Percentiles rank a stretch among this genome's conserved stretches.
Conservation (phyloP, 2,888 invertebrate species). For the Mesorhabditis belari region DNA sequence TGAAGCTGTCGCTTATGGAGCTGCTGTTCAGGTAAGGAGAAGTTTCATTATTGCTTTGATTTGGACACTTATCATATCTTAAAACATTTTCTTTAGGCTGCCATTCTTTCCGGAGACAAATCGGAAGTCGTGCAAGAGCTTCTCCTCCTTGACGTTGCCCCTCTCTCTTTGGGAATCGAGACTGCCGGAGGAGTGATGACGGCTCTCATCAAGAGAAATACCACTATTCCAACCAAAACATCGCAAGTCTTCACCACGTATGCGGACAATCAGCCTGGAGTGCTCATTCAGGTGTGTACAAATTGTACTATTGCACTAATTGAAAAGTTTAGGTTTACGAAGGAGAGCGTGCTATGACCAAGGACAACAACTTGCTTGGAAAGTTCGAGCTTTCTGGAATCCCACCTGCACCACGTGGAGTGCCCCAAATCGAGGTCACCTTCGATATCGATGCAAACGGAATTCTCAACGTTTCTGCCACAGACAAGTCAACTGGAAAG, state of each 20-base stretch:
- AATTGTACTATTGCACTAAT: no score
- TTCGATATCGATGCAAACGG: slow-evolving; percentile 71
- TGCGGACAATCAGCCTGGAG: slow-evolving; percentile 95
- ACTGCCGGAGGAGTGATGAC: slow-evolving; percentile 92
- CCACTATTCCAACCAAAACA: slow-evolving; percentile 51
- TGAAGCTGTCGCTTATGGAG: no score
- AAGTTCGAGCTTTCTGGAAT: slow-evolving; percentile 94
- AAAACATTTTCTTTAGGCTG: no score
- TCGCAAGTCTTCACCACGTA: slow-evolving; percentile 62
- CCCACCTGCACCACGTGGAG: slow-evolving; percentile 82
- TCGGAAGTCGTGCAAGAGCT: slow-evolving; percentile 90
- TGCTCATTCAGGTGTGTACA: slow-evolving; percentile 86
- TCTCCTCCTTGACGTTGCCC: slow-evolving; percentile 82
- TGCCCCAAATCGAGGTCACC: slow-evolving; percentile 67
- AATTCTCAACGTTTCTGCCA: slow-evolving; percentile 85
- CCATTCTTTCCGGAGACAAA: no score
- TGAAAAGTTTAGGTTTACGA: no score
- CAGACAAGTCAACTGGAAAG: slow-evolving; percentile 69
- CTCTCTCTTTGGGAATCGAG: slow-evolving; percentile 81
- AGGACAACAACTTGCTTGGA: slow-evolving; percentile 81
- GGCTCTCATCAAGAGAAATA: slow-evolving; percentile 81
- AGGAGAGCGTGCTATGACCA: slow-evolving; percentile 72
- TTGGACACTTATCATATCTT: no score
- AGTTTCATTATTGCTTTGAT: no score
- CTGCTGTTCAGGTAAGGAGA: no score